phyloP scores from a whole-genome alignment of 1,140 invertebrate genomes.

The Drosophila athabasca region DNA sequence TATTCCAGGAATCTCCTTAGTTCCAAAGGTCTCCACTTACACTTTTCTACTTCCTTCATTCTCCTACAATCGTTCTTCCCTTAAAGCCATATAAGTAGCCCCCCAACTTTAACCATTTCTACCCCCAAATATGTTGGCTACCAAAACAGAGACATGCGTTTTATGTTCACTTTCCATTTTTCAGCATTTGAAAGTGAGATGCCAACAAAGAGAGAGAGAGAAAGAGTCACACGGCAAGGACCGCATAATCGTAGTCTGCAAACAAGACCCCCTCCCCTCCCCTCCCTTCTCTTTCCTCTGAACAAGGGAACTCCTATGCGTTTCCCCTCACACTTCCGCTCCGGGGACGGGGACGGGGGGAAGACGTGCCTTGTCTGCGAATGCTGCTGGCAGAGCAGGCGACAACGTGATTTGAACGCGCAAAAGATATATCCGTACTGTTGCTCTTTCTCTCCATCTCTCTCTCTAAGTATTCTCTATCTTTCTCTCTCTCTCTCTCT shows the following conservation, averaged over 20 bases:
- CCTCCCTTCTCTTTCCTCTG: constrained; percentile 1
- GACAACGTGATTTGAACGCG: constrained; percentile 67
- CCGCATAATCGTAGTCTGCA: constrained; percentile 38
- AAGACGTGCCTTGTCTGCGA: constrained; percentile 66
- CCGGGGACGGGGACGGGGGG: no score
- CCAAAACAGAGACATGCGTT: neutral
- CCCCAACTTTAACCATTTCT: neutral
- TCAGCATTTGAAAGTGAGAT: constrained; percentile 31
- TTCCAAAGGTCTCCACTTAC: no score
- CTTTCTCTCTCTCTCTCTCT: constrained; percentile 4
- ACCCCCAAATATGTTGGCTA: neutral
- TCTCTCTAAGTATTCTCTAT: neutral
- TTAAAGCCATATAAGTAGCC: no score
- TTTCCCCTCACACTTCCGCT: no score
- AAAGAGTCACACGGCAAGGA: constrained; percentile 42
- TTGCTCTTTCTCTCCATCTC: constrained; percentile 8
- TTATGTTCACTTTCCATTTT: constrained; percentile 59
- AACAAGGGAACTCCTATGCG: no score
- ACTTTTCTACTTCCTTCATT: no score
- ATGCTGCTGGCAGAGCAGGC: constrained; percentile 9
- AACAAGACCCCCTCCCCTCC: neutral
- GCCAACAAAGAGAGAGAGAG: neutral
- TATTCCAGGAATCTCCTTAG: no score
- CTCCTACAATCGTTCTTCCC: no score
- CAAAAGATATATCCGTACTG: constrained; percentile 63